Evolutionary conservation across 2,113 vertebrate genomes (phyloP), one percentile per base, ranked within the genome.

Genomic region (Odocoileus virginianus): DNA sequence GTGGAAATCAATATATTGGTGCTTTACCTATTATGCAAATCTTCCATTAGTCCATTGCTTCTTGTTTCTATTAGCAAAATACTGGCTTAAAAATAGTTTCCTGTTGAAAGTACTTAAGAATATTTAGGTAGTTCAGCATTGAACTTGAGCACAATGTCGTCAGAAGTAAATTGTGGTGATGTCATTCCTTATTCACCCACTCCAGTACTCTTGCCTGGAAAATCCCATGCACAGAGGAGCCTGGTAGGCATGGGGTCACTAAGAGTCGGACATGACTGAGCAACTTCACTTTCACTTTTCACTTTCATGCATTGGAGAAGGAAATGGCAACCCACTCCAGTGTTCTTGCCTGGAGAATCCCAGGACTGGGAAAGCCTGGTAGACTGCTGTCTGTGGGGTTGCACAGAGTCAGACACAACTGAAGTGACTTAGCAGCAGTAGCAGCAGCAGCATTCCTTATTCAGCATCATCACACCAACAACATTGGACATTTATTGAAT

Each of bases 51-150:
- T 58, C 76, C 78, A 71, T 88, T 86, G 47, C 7, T 94, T 96
- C 92, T 36, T 83, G n/a, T 60, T 92, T 96, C 27, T 96, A 10
- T 90, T 94, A 12, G 40, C 12, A 55, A 84, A 90, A 33, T 92
- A 43, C 17, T 87, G 87, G 23, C 33, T 92, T 79, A 25, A 92
- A 94, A 86, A 52, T 82, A 61, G 28, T 36, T 86, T 91, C 81
- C 83, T 61, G 7, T 88, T 86, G 12, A 82, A 95, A 94, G 10
- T 57, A 33, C 33, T 83, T 78, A 84, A 54, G 36, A 96, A 76
- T 67, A 60, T 54, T 40, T 86, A 85, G 52, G 4, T 93, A 28
- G 10, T 43, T 93, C 19, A 60, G 14, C 47, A 6, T 87, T 84
- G 74, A 87, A 23, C 21, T 86, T 84, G 27, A 25, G 50, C 25